Conservation (phyloP, 2,888 invertebrate genomes). For the Meta bourneti region DNA sequence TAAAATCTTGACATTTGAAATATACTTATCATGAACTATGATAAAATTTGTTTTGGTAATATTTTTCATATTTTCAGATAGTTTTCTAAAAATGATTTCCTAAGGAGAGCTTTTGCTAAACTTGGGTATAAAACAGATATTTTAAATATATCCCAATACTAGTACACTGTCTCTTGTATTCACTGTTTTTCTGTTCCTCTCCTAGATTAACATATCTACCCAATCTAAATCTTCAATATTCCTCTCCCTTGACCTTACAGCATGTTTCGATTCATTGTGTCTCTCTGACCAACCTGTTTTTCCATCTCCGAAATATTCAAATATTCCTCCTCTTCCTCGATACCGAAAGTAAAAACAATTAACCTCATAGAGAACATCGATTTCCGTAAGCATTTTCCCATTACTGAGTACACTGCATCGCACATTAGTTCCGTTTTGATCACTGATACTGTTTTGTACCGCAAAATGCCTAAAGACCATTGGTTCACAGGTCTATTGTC, state of each 20-base stretch:
- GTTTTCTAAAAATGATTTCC: not conserved
- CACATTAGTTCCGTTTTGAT: too few relatives aligned
- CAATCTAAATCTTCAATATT: constrained; percentile 35
- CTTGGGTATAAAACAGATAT: not conserved
- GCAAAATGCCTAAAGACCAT: too few relatives aligned
- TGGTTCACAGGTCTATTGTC: too few relatives aligned
- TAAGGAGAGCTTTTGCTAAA: constrained; percentile 10
- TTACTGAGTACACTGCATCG: too few relatives aligned
- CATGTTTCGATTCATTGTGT: constrained; percentile 67
- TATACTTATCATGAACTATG: not conserved
- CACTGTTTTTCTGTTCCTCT: constrained; percentile 28
- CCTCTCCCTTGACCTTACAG: constrained; percentile 75
- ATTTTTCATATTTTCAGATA: not conserved
- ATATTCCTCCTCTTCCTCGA: constrained; percentile 2
- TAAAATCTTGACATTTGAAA: not conserved
- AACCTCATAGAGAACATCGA: not conserved
- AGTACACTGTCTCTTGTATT: not conserved
- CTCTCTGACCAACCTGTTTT: constrained; percentile 70
- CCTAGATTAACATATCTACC: constrained; percentile 34
- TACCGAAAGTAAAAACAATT: too few relatives aligned
- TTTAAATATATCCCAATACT: not conserved
- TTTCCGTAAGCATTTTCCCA: not conserved
- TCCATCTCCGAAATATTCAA: constrained; percentile 49
- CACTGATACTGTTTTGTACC: too few relatives aligned
- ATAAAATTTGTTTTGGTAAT: not conserved